A percentile compares a stretch with the other conserved stretches of the same genome.
phyloP scores from a whole-genome alignment of 2,888 invertebrate genomes.

The Volucella inanis region DNA sequence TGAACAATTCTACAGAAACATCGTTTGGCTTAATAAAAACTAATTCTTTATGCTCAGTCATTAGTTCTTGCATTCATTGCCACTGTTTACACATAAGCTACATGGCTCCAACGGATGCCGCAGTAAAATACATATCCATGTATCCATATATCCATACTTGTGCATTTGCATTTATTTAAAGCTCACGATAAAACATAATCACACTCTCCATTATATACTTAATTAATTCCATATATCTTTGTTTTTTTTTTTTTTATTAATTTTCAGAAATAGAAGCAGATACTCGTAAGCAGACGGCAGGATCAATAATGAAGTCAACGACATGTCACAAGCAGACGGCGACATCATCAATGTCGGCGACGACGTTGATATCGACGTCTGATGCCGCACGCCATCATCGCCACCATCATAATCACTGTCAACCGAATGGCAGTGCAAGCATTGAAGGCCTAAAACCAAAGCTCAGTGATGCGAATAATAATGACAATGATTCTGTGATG shows the following conservation, averaged over 20 bases:
- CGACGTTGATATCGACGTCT: constrained; percentile 52
- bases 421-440: constrained; percentile 48
- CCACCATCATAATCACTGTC: constrained; percentile 58
- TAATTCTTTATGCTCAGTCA: no score
- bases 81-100: no score
- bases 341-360: constrained; percentile 56
- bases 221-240: constrained; percentile 38
- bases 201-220: constrained; percentile 32
- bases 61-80: no score
- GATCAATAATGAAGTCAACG: constrained; percentile 67
- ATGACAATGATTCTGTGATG: constrained; percentile 61
- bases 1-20: no score
- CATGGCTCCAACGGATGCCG: not conserved
- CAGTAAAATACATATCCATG: constrained; percentile 9
- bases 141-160: not conserved
- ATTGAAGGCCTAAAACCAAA: constrained; percentile 53
- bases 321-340: constrained; percentile 62
- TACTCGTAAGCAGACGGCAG: constrained; percentile 30
- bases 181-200: constrained; percentile 11
- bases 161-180: constrained; percentile 3
- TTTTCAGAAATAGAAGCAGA: constrained; percentile 56
- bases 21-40: no score
- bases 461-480: constrained; percentile 74
- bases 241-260: constrained; percentile 17
- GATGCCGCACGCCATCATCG: constrained; percentile 51